Evolutionary conservation across 2,888 invertebrate genomes (phyloP), one percentile per base, ranked within the genome.

Genomic region (Cataglyphis altisquamis): DNA sequence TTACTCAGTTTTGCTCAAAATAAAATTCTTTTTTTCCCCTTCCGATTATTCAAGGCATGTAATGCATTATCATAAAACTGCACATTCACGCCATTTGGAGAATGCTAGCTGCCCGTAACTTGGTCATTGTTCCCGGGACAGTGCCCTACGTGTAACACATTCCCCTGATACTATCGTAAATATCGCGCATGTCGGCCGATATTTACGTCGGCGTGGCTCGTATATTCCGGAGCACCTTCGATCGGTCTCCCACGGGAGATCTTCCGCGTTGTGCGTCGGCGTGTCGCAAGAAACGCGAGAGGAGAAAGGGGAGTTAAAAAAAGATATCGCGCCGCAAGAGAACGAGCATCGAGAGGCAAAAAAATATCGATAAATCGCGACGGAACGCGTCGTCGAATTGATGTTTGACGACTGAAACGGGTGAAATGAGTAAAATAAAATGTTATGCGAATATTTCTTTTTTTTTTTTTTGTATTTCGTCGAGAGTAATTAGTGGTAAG

Each of bases 151-250:
- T 70, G 67, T 25, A 62, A 62, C 72, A 32, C 84, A 83, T 89
- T 83, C 83, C 72, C 67, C 60, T 83, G 87, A 85, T 89, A 85
- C 52, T n/a, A n/a, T 62, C 89, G 84, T 89, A 84, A 88, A 88
- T 88, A 89, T 84, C 70, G 21, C 77, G 68, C 64, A 45, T 57
- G 74, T 80, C 83, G 80, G 41, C 57, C 83, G 87, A 89, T 88
- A 88, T 88, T 86, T 86, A 87, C 85, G 85, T 78, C 82, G 52
- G 39, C 29, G 45, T 64, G 10, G 74, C 88, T 81, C 88, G 84
- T 85, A 85, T 81, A 84, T 90, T 77, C 80, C 57, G 64, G 45
- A 62, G 25, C 62, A 73, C 72, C 66, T 78, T 72, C 36, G 39
- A 39, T 12, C 64, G 68, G 1, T 60, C 55, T 81, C 90, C 75